A percentile compares a stretch with the other conserved stretches of the same genome.
These are phyloP conservation scores for Enteromius viviparus DNA, from an alignment of 2,797 vertebrate species.

Conservation along the genomic window DNA sequence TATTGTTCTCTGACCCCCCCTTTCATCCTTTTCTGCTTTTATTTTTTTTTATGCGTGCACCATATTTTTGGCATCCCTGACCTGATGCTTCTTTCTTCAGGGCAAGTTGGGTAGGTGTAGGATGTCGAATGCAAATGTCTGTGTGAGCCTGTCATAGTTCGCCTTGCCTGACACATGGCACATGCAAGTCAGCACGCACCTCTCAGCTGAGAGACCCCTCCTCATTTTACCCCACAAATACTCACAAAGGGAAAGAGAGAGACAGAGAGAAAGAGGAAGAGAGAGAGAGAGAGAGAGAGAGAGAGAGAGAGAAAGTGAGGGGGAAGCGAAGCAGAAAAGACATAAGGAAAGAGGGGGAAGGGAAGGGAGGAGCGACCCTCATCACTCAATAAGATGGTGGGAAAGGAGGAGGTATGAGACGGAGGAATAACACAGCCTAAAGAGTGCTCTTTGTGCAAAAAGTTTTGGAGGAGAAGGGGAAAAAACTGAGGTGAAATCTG, in stretches of 20 bases:
- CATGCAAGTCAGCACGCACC: constrained; percentile 80
- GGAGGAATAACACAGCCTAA: constrained; percentile 48
- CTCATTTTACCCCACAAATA: constrained; percentile 28
- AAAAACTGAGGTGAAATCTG: constrained; percentile 38
- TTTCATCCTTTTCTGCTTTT: background rate
- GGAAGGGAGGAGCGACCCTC: constrained; percentile 56
- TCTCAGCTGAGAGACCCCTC: constrained; percentile 70
- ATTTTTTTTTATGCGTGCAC: background rate
- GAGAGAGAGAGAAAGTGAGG: constrained; percentile 28
- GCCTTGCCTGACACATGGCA: constrained; percentile 72
- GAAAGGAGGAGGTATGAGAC: constrained; percentile 40
- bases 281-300: background rate
- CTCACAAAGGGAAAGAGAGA: constrained; percentile 53
- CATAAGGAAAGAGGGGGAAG: constrained; percentile 35
- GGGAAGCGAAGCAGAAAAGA: constrained; percentile 30
- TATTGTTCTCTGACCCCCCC: background rate
- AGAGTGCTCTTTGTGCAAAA: constrained; percentile 51
- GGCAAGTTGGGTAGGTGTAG: background rate
- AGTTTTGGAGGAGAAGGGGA: constrained; percentile 51
- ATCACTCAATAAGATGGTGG: constrained; percentile 55
- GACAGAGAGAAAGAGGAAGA: constrained; percentile 34
- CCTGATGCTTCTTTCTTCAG: constrained; percentile 35
- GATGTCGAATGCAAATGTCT: constrained; percentile 57
- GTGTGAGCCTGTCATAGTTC: constrained; percentile 68
- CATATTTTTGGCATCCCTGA: constrained; percentile 16